Evolutionary conservation across 1,140 invertebrate species (phyloP), one percentile per base, ranked within the genome.

Genomic region (Trypoxylus dichotomus): DNA sequence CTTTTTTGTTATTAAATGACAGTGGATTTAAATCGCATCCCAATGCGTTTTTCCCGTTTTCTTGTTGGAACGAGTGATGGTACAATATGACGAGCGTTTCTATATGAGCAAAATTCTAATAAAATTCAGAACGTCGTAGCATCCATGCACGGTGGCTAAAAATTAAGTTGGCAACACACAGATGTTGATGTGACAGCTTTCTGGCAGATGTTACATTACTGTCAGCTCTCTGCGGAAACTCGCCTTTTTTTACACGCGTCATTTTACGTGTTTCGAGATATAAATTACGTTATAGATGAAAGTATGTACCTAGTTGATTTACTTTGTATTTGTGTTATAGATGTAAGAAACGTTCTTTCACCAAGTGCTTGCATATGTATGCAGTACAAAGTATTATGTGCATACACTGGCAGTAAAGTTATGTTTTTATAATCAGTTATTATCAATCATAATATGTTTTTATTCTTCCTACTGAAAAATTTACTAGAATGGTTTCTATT

Each of bases 111-210:
- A 54, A 54, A 54, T 54, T 54, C 47, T 54, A 54, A 54, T 54
- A 54, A 54, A 54, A 54, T 54, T 54, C 47, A 54, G 47, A 54
- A 54, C 47, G 47, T 54, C 47, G 47, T 54, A 15, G 19, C 47
- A 54, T 15, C 63, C 24, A 32, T 71, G 63, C 63, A 29, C 13
- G 29, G 15, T 24, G 63, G 24, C 13, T 27, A 71, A 24, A 71
- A 71, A 71, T 71, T 71, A 71, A 71, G 63, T 71, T 71, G 63
- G 63, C 63, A 32, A 71, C 63, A 54, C 47, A 32, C 63, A 71
- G 63, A 71, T 71, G 63, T 71, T 71, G 63, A 71, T 71, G 63
- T 71, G 63, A 71, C 63, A 71, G 63, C 63, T 71, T 71, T 71
- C 63, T 71, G 63, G 63, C 63, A 71, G 63, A 71, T n/a, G 63